These are phyloP conservation scores for Diglossa brunneiventris DNA, from an alignment of 2,113 vertebrate species.

Conservation along the genomic window DNA sequence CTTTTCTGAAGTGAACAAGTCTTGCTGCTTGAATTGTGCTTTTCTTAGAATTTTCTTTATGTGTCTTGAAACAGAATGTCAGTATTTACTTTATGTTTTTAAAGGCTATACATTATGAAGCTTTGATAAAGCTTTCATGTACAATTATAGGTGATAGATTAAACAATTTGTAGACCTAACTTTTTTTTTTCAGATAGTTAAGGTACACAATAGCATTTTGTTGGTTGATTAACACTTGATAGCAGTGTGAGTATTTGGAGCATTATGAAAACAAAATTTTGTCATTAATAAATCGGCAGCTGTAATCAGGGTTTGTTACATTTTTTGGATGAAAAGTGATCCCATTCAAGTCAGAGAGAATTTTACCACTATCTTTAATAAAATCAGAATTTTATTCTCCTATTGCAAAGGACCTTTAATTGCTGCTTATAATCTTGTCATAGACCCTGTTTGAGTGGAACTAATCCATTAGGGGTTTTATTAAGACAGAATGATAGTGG, in stretches of 20 bases:
- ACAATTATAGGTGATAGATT: background rate
- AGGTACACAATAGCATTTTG: background rate
- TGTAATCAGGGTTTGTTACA: background rate
- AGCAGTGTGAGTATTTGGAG: background rate
- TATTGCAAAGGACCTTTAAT: background rate
- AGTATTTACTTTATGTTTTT: background rate
- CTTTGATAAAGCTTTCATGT: background rate
- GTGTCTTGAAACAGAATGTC: background rate
- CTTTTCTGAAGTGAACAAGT: background rate
- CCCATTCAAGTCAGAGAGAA: background rate
- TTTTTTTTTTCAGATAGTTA: background rate
- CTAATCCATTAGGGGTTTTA: slow-evolving; percentile 21
- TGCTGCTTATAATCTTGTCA: background rate
- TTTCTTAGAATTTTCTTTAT: background rate
- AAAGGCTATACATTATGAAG: background rate
- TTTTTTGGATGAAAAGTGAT: background rate
- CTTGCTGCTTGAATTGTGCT: background rate
- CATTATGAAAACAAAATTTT: background rate
- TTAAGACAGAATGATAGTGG: background rate
- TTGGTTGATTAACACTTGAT: background rate
- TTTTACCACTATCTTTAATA: background rate
- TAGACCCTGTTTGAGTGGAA: slow-evolving; percentile 5
- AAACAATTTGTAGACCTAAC: background rate
- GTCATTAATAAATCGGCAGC: background rate
- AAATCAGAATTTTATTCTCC: background rate